Evolutionary conservation across 2,113 vertebrate genomes (phyloP), one percentile per base, ranked within the genome.

Genomic region (Hirundichthys speculiger): DNA sequence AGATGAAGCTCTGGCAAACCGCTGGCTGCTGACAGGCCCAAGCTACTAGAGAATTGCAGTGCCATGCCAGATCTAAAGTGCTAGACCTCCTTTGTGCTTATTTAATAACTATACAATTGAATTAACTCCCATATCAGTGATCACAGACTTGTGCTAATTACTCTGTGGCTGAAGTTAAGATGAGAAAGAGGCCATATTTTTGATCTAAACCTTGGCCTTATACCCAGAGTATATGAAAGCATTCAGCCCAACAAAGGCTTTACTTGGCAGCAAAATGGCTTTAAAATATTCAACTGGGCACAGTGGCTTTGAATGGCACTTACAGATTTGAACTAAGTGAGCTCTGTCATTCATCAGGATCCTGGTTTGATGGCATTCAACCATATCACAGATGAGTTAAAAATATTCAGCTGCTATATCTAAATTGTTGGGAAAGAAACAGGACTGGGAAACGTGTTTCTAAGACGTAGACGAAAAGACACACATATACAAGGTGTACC

Each of bases 401-500:
- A n/a, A 51, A 5, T 48, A 24, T 22, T 52, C 41, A 7, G 52
- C 50, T 40, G 25, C 30, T 46, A 30, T 51, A 2, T 34, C 10
- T 30, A 13, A 39, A 34, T 20, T 41, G 13, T 40, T 49, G 24
- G 3, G 3, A 49, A 22, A 24, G 20, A 38, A 39, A n/a, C 27
- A 13, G 34, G 12, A 3, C 9, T 12, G n/a, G 21, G 25, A 34
- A 34, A 34, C 11, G 7, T 34, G 30, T 43, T 43, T 43, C 42
- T 49, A 38, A 63, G 49, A 50, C n/a, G 25, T 20, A 27, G 43
- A 30, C 13, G 13, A 12, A 47, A 22, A 22, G 19, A 77, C 14
- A 75, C 34, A 53, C 5, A 11, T 22, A n/a, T 56, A 22, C 20
- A 70, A 92, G 91, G 86, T 90, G 73, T 89, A 99, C 97, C 88